phyloP scores from a whole-genome alignment of 2,113 vertebrate genomes.

The Ia io region DNA sequence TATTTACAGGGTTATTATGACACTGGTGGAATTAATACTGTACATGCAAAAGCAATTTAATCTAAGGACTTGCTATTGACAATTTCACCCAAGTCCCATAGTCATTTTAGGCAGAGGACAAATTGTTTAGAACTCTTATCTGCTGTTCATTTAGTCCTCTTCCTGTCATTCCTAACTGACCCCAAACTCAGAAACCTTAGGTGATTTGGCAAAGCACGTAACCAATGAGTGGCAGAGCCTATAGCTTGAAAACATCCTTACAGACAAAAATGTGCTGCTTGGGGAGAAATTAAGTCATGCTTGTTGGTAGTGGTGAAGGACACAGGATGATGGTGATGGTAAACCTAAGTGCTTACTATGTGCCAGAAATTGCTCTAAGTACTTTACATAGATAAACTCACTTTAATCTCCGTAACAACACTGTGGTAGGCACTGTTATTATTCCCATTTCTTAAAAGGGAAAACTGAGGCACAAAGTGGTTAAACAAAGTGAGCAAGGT shows the following conservation, averaged over 20 bases:
- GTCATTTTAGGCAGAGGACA: neutral
- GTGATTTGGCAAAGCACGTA: no score
- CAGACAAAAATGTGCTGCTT: no score
- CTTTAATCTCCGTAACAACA: neutral
- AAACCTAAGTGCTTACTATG: neutral
- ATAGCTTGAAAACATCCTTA: no score
- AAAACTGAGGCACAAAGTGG: neutral
- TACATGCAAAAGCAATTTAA: slow-evolving; percentile 25
- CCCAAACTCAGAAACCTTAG: neutral
- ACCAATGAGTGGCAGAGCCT: no score
- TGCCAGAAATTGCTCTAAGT: neutral
- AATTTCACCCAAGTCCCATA: neutral
- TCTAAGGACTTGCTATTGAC: neutral
- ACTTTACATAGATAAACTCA: neutral
- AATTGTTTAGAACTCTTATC: slow-evolving; percentile 1
- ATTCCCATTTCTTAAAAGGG: no score
- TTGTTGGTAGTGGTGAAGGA: neutral
- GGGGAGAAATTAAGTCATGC: neutral
- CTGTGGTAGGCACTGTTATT: no score
- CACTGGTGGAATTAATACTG: neutral
- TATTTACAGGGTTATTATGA: neutral
- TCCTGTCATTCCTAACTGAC: neutral
- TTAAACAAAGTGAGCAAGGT: neutral
- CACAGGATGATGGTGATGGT: neutral
- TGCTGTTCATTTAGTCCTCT: neutral